These are phyloP conservation scores for Gopherus flavomarginatus DNA, from an alignment of 2,113 vertebrate species.

Conservation along the genomic window DNA sequence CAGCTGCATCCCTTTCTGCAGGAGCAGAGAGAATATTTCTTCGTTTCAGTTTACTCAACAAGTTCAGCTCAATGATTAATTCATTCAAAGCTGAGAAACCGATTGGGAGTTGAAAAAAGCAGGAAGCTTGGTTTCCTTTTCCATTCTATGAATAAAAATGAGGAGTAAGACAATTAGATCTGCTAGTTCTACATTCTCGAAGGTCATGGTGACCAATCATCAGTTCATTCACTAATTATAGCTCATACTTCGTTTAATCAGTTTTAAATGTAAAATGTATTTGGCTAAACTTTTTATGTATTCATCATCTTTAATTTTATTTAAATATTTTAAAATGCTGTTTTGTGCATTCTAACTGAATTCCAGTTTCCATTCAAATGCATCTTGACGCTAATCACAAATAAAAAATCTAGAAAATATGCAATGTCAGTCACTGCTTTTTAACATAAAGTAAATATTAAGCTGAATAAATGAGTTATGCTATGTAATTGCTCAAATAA, in stretches of 20 bases:
- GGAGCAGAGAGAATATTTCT: neutral
- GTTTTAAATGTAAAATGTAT: neutral
- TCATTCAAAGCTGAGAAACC: neutral
- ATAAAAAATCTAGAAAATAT: neutral
- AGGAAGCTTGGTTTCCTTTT: neutral
- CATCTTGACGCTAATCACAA: neutral
- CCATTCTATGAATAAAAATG: neutral
- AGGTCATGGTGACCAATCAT: neutral
- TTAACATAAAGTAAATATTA: neutral
- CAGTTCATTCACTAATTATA: neutral
- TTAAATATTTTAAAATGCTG: neutral
- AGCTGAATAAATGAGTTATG: neutral
- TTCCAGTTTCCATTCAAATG: neutral
- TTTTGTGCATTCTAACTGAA: neutral
- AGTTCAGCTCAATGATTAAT: neutral
- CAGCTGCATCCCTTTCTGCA: neutral
- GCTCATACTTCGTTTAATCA: neutral
- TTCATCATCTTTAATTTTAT: neutral
- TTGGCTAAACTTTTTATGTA: neutral
- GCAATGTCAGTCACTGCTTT: neutral
- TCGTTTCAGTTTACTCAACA: neutral
- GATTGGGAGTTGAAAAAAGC: neutral
- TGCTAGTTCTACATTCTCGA: neutral
- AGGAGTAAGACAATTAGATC: neutral
- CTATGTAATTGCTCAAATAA: neutral